A percentile compares a stretch with the other conserved stretches of the same genome.
Evolutionary conservation across 2,113 vertebrate genomes (phyloP).

Genomic region (Alexandromys fortis): DNA sequence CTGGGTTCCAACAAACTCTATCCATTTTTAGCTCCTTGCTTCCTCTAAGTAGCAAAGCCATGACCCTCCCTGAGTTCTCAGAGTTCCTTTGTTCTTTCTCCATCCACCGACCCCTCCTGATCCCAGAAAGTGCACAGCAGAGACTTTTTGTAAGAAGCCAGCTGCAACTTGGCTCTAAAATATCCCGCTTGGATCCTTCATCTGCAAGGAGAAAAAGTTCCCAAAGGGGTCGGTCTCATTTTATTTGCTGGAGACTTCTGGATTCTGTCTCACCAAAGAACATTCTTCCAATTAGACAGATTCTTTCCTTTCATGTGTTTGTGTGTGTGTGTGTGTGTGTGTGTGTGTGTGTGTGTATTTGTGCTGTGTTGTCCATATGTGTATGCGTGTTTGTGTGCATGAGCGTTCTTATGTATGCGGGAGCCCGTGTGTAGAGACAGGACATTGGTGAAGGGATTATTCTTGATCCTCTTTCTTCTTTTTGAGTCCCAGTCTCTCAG

Average conservation of each 20-base stretch:
- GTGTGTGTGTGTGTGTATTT: fast-evolving
- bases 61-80: background rate
- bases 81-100: background rate
- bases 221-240: conserved; percentile 50
- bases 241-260: conserved; percentile 65
- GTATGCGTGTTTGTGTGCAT: background rate
- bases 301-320: conserved; percentile 6
- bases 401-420: background rate
- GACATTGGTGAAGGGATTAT: background rate
- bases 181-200: conserved; percentile 54
- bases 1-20: background rate
- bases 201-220: conserved; percentile 51
- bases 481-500: too few relatives aligned
- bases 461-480: background rate
- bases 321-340: background rate
- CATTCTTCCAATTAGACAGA: conserved; percentile 74
- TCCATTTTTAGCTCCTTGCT: background rate
- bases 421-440: background rate
- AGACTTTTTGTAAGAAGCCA: conserved; percentile 20
- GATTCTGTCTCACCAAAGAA: conserved; percentile 74
- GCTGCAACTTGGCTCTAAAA: conserved; percentile 57
- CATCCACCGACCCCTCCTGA: conserved; percentile 30
- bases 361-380: background rate
- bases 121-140: conserved; percentile 38
- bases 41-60: background rate